Conservation (phyloP, 2,888 invertebrate species). For the Caenorhabditis sp. region DNA sequence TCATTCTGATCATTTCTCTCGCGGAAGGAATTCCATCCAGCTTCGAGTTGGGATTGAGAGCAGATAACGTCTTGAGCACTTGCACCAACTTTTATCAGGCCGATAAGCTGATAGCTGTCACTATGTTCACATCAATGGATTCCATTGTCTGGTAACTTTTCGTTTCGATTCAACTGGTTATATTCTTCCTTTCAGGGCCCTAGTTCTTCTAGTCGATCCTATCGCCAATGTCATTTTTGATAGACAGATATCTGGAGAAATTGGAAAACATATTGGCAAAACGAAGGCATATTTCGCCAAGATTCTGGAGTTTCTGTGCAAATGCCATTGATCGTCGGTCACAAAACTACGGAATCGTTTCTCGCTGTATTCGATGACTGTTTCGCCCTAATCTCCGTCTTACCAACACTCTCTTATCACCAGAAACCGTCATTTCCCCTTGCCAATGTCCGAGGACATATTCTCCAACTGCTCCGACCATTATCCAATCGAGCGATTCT, state of each 20-base stretch:
- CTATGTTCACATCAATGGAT: slow-evolving; percentile 27
- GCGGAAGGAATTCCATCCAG: slow-evolving; percentile 41
- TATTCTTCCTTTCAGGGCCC: slow-evolving; percentile 21
- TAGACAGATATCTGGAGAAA: slow-evolving; percentile 8
- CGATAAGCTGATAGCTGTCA: slow-evolving; percentile 14
- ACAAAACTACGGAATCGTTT: too few species aligned
- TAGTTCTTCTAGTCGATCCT: slow-evolving; percentile 33
- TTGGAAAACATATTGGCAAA: slow-evolving; percentile 14
- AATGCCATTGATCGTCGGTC: neutral
- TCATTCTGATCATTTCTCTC: slow-evolving; percentile 24
- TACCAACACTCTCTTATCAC: slow-evolving; percentile 24
- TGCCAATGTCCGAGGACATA: slow-evolving; percentile 17
- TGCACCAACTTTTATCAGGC: slow-evolving; percentile 46
- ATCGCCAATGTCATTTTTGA: slow-evolving; percentile 34
- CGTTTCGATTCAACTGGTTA: neutral
- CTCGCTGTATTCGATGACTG: too few species aligned
- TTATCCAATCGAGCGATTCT: slow-evolving; percentile 33
- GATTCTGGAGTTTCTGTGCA: slow-evolving; percentile 10
- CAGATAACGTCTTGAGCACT: slow-evolving; percentile 32
- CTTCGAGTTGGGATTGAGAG: slow-evolving; percentile 28
- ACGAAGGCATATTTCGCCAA: slow-evolving; percentile 22
- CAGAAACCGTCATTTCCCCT: slow-evolving; percentile 18
- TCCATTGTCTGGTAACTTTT: slow-evolving; percentile 34
- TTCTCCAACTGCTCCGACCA: slow-evolving; percentile 42
- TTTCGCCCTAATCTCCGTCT: neutral